Evolutionary conservation across 2,888 invertebrate genomes (phyloP), one percentile per base, ranked within the genome.

Genomic region (Caenorhabditis virilis): DNA sequence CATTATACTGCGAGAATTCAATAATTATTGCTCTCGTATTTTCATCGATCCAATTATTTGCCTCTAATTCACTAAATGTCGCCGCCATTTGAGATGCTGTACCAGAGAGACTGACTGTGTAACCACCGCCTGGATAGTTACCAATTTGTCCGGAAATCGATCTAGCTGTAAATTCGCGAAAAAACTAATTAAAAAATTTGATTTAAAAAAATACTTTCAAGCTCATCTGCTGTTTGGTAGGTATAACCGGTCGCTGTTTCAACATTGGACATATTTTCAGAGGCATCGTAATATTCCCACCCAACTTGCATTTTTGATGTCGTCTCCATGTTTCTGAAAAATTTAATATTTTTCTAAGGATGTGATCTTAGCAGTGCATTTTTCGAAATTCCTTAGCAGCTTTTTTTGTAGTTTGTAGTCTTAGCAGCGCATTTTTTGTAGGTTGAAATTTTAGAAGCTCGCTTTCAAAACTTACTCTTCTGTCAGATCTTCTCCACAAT

Each of bases 1-100:
- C 82, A 60, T 87, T 87, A 77, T 87, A 87, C 30, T 84, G 84
- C 0, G 87, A 85, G 71, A 87, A 87, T 66, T 87, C 87, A n/a
- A 87, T 80, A 62, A 87, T 84, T 5, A 87, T 82, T 3, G 87
- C 87, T 43, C 87, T 63, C 1, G 87, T 87, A 65, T 84, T 79
- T 39, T 64, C 55, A 47, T 72, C 72, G 16, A 72, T 69, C 72
- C 72, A 73, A 27, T 55, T 16, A n/a, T 84, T 78, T 6, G 75
- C 54, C 63, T 84, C 78, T 23, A 87, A 77, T 20, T 74, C 63
- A 9, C 68, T 55, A 38, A 87, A 77, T 25, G 79, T 78, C 2
- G 73, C 38, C 9, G 33, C 41, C 26, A 77, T 43, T 22, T 59
- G 54, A 0, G 50, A 20, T 9, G 53, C 54, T 16, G 69, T 72